Conservation (phyloP, 2,888 invertebrate species). For the Chymomyza caudatula region DNA sequence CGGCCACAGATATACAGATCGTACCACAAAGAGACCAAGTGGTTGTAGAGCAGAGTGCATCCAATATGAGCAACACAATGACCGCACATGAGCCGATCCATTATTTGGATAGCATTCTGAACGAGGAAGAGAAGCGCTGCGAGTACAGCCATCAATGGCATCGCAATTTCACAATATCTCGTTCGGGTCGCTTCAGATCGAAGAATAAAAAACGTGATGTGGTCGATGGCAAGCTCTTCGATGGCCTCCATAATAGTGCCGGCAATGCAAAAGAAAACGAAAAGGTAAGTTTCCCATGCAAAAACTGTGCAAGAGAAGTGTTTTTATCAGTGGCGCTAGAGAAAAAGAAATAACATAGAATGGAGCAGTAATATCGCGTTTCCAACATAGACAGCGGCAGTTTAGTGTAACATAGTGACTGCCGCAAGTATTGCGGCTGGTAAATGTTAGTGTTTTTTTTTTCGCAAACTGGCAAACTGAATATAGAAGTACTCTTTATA, state of each 20-base stretch:
- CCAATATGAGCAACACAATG: constrained; percentile 63
- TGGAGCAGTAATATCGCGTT: too few relatives aligned
- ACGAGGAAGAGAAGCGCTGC: constrained; percentile 75
- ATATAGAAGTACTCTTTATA: too few relatives aligned
- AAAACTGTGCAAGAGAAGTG: background rate
- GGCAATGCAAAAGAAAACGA: constrained; percentile 24
- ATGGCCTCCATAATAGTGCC: too few relatives aligned
- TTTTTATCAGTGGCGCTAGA: too few relatives aligned
- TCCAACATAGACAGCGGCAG: too few relatives aligned
- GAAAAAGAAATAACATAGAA: too few relatives aligned
- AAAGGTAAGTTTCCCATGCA: constrained; percentile 9
- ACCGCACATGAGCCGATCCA: constrained; percentile 72
- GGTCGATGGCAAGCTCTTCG: constrained; percentile 80
- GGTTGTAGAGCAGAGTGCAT: background rate
- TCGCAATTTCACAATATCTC: constrained; percentile 80
- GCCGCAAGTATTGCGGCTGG: too few relatives aligned
- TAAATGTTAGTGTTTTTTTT: too few relatives aligned
- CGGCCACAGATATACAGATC: too few relatives aligned
- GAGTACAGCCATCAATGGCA: constrained; percentile 76
- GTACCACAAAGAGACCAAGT: background rate
- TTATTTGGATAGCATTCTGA: constrained; percentile 76
- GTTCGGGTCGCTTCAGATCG: constrained; percentile 81
- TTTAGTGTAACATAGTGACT: too few relatives aligned
- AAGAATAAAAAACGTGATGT: constrained; percentile 80
- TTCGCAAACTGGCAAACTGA: too few relatives aligned